Conservation (phyloP, 2,797 vertebrate genomes). For the Psittacula derbiana region DNA sequence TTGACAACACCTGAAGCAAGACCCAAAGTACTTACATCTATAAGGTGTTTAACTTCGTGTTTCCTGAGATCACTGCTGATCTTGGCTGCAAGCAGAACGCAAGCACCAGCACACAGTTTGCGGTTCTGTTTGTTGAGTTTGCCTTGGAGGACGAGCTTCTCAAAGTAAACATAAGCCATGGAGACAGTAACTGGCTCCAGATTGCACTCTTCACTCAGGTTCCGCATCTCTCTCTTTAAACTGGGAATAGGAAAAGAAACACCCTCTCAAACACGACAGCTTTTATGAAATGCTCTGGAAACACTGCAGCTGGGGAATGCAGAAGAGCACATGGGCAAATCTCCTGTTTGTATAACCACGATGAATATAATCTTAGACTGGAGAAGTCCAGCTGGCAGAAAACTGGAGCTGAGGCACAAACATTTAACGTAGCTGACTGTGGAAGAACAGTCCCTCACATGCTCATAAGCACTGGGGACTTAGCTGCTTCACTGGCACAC, state of each 20-base stretch:
- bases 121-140: conserved; percentile 98
- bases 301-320: neutral
- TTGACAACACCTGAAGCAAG: neutral
- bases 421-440: neutral
- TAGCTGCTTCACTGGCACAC: neutral
- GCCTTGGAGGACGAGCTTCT: conserved; percentile 96
- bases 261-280: neutral
- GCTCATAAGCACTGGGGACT: neutral
- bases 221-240: conserved; percentile 94
- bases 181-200: conserved; percentile 93
- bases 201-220: conserved; percentile 88
- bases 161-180: conserved; percentile 98
- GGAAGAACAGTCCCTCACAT: neutral
- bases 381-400: neutral
- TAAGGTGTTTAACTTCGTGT: conserved; percentile 91
- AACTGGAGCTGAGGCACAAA: neutral
- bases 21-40: conserved; percentile 85
- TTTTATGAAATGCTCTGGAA: neutral
- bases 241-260: conserved; percentile 60
- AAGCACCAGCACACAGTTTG: conserved; percentile 92
- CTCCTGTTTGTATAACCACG: neutral
- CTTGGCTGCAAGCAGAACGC: conserved; percentile 95
- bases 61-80: conserved; percentile 97
- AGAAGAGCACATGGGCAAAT: neutral
- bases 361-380: neutral